Base-by-base conservation (phyloP, 2,888 invertebrate species). In the Hirudinaria manillensis region DNA sequence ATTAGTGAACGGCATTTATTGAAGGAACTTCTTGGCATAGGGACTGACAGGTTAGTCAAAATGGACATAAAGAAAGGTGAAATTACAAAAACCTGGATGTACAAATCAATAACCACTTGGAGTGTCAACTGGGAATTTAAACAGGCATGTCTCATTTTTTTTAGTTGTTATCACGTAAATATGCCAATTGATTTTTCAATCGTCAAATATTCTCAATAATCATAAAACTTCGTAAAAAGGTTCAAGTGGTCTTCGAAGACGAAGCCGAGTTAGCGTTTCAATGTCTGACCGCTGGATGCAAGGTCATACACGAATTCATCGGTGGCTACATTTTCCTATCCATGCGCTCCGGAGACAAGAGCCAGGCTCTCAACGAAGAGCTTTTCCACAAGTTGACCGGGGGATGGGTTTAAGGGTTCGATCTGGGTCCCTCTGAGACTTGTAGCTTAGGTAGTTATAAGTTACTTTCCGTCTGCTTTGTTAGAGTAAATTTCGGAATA, bases 121-220 rank as follows among this genome's bases (percentile, higher is more conserved):
- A 97, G 97, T 85, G 97, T 99, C 0, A 99, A 99, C 86, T 99
- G 99, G 99, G 97, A 99, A 85, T 93, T 95, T 66, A 93, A 82
- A 77, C 82, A 84, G 72, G 79, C 74, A n/a, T 72, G 72, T 21
- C n/a, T n/a, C n/a, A 36, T 68, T 32, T 45, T 16, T 45, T 45
- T 45, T 16, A 45, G 13, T 45, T 1, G 16, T 45, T 10, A 45
- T 10, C 10, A 16, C 45, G 10, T 45, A 36, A 38, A 13, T 34
- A 70, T 1, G 45, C 7, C 19, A 70, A 70, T 6, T 45, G 24
- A 10, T 27, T 19, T 66, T 24, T 19, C 16, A 16, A 10, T 24
- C n/a, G 13, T 66, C 13, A 13, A 27, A 66, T 24, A 66, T 66
- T 13, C 24, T 10, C 66, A 66, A 24, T 16, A 66, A 16, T 21